phyloP scores from a whole-genome alignment of 1,140 invertebrate species.

The Drosophila lowei region DNA sequence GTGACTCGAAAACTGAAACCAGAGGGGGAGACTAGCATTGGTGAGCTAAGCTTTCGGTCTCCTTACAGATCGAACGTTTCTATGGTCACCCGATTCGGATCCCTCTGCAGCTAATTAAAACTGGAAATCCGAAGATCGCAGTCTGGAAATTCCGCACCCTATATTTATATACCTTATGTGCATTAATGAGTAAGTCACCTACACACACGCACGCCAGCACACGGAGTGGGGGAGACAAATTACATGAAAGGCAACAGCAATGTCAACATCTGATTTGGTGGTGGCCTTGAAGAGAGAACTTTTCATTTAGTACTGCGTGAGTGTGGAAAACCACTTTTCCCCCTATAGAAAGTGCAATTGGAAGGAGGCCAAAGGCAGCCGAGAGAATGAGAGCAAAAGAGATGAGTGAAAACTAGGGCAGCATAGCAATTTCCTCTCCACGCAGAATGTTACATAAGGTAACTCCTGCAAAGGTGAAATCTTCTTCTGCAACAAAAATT shows the following conservation, averaged over 20 bases:
- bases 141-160: too few species aligned
- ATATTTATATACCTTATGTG: too few species aligned
- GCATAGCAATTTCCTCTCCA: conserved; percentile 13
- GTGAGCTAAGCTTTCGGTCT: too few species aligned
- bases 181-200: conserved; percentile 41
- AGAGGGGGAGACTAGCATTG: too few species aligned
- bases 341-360: conserved; percentile 59
- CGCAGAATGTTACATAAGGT: conserved; percentile 60
- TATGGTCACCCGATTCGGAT: too few species aligned
- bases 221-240: conserved; percentile 1
- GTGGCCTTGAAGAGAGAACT: conserved; percentile 49
- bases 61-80: too few species aligned
- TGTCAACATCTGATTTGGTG: conserved; percentile 47
- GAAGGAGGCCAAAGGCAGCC: conserved; percentile 51
- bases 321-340: conserved; percentile 57
- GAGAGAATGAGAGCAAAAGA: conserved; percentile 16
- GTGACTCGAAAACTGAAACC: too few species aligned
- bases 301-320: conserved; percentile 25
- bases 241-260: conserved; percentile 48
- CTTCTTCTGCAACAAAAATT: conserved; percentile 1
- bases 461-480: conserved; percentile 27
- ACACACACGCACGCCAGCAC: conserved; percentile 21
- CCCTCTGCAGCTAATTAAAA: too few species aligned
- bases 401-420: conserved; percentile 44
- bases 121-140: too few species aligned